phyloP scores from a whole-genome alignment of 1,140 invertebrate genomes.

The Maniola jurtina region DNA sequence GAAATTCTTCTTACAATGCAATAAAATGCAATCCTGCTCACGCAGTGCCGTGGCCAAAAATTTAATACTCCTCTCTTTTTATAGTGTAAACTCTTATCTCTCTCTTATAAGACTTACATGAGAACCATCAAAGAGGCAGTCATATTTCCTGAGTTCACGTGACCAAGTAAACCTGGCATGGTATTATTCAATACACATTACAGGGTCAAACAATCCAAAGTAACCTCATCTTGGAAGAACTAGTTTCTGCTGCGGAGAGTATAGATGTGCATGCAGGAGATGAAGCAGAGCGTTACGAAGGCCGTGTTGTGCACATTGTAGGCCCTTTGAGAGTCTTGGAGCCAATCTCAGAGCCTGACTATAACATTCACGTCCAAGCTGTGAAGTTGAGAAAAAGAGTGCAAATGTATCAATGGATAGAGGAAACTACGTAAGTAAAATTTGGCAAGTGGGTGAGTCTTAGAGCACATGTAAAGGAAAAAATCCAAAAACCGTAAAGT shows the following conservation, averaged over 20 bases:
- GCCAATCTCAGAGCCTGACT: conserved; percentile 88
- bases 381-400: conserved; percentile 87
- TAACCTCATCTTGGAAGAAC: conserved; percentile 67
- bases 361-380: conserved; percentile 87
- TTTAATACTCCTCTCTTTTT: too few species aligned
- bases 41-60: too few species aligned
- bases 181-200: conserved; percentile 22
- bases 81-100: too few species aligned
- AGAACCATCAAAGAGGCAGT: not conserved
- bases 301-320: conserved; percentile 86
- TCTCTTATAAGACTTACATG: too few species aligned
- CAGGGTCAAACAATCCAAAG: conserved; percentile 68
- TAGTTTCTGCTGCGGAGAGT: conserved; percentile 57
- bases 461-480: too few species aligned
- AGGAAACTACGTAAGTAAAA: conserved; percentile 83
- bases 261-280: conserved; percentile 61
- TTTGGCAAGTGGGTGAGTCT: too few species aligned
- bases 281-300: conserved; percentile 80
- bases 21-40: too few species aligned
- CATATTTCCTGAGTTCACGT: not conserved
- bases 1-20: too few species aligned
- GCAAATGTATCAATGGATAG: conserved; percentile 96
- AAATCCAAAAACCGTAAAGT: too few species aligned
- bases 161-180: too few species aligned
- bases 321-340: conserved; percentile 87